phyloP scores from a whole-genome alignment of 1,140 invertebrate genomes.

The Drosophila miranda region DNA sequence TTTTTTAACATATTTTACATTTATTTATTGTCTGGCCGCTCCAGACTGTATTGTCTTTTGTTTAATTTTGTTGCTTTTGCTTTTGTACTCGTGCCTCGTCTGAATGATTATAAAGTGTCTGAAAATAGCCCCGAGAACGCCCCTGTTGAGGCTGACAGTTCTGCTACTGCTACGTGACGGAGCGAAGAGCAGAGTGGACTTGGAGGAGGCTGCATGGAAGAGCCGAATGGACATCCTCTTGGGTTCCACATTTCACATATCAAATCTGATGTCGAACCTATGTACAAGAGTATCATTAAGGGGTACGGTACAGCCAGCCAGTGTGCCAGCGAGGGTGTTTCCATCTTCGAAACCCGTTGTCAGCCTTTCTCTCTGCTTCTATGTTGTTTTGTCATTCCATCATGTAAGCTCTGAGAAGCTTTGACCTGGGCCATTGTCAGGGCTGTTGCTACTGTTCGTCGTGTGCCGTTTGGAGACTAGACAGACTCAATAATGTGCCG shows the following conservation, averaged over 20 bases:
- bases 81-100: constrained; percentile 48
- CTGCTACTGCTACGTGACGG: background rate
- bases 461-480: background rate
- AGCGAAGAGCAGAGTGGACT: background rate
- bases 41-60: constrained; percentile 9
- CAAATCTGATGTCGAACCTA: too few relatives aligned
- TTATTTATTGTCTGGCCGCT: constrained; percentile 6
- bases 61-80: constrained; percentile 18
- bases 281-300: too few relatives aligned
- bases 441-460: background rate
- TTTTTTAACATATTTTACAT: constrained; percentile 36
- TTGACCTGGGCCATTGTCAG: constrained; percentile 37
- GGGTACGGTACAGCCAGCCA: too few relatives aligned
- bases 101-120: constrained; percentile 56
- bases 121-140: constrained; percentile 55
- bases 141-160: constrained; percentile 14
- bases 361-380: too few relatives aligned
- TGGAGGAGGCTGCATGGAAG: too few relatives aligned
- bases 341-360: too few relatives aligned
- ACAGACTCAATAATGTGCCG: background rate
- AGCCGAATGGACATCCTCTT: too few relatives aligned
- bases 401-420: constrained; percentile 1
- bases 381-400: background rate
- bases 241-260: too few relatives aligned
- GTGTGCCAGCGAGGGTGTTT: too few relatives aligned